Base-by-base conservation (phyloP, 2,888 invertebrate species). In the Caenorhabditis imperialis region DNA sequence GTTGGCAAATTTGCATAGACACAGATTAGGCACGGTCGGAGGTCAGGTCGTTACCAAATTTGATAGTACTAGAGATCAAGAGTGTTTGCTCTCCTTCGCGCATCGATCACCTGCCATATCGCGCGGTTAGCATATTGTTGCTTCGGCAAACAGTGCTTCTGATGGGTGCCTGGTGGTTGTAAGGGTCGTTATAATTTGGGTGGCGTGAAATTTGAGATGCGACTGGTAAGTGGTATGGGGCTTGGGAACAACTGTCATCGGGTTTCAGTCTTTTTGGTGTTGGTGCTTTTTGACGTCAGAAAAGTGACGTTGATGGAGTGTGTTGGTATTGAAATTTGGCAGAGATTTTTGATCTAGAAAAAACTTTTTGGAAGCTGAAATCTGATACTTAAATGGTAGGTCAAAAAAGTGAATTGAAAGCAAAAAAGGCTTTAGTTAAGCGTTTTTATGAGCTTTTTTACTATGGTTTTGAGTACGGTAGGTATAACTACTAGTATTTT, bases 1-100 rank as follows among this genome's bases (percentile, higher is more conserved):
- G 53, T 60, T 58, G 62, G 71, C 71, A 71, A 71, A 71, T 71
- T 71, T 71, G 71, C 71, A 71, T 71, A 71, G 62, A 62, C 42
- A 60, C 53, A 62, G 71, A 71, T 71, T 71, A 71, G 71, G 57
- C 47, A 70, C 70, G 70, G 70, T 69, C 38, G n/a, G 48, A 58
- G 54, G 23, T 20, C 33, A n/a, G 12, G 35, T 62, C 62, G 55
- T 71, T 71, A 71, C 71, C 71, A 71, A 62, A 62, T 73, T 65
- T 65, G 73, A 65, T 65, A 65, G 65, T 65, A 58, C 65, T 73
- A 65, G 60, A 65, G 65, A 65, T 60, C 54, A 73, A 55, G 60
- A 73, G 73, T 73, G 73, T 73, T 73, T 73, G 73, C 35, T 55
- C 67, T 67, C 51, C 67, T 57, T 67, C 57, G 57, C 67, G 53